Conservation (phyloP, 2,797 vertebrate genomes). For the Discoglossus pictus region DNA sequence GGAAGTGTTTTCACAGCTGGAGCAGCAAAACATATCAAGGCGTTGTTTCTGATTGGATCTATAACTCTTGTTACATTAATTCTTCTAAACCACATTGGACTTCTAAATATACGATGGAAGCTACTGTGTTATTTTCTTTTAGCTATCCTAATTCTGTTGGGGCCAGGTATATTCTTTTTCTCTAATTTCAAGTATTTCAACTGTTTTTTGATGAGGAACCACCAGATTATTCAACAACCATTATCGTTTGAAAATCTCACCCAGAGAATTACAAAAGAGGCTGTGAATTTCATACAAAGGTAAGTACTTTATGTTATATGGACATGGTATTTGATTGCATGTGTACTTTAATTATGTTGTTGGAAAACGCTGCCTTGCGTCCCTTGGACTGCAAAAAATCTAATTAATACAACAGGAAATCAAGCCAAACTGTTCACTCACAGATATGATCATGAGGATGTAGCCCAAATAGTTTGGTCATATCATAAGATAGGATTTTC, state of each 20-base stretch:
- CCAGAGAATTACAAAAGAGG: constrained; percentile 77
- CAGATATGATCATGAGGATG: no score
- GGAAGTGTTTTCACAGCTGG: constrained; percentile 71
- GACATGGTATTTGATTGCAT: no score
- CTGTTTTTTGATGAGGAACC: constrained; percentile 83
- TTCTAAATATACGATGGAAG: constrained; percentile 54
- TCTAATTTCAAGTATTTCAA: constrained; percentile 73
- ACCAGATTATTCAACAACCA: constrained; percentile 79
- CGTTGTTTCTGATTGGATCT: constrained; percentile 50
- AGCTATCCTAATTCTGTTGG: neutral
- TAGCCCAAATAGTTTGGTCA: no score
- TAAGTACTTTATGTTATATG: constrained; percentile 53
- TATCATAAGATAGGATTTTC: no score
- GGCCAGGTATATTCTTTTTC: constrained; percentile 59
- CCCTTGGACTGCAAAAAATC: no score
- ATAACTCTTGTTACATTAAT: constrained; percentile 56
- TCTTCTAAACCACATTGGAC: constrained; percentile 54
- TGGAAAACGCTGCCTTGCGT: no score
- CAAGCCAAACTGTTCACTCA: no score
- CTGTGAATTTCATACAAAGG: constrained; percentile 75
- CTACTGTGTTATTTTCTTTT: constrained; percentile 46
- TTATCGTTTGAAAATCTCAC: constrained; percentile 77
- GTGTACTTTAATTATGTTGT: no score
- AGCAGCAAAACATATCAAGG: constrained; percentile 21
- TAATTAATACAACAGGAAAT: no score